These are phyloP conservation scores for Cephalotes varians DNA, from an alignment of 2,888 invertebrate genomes.

Conservation along the genomic window DNA sequence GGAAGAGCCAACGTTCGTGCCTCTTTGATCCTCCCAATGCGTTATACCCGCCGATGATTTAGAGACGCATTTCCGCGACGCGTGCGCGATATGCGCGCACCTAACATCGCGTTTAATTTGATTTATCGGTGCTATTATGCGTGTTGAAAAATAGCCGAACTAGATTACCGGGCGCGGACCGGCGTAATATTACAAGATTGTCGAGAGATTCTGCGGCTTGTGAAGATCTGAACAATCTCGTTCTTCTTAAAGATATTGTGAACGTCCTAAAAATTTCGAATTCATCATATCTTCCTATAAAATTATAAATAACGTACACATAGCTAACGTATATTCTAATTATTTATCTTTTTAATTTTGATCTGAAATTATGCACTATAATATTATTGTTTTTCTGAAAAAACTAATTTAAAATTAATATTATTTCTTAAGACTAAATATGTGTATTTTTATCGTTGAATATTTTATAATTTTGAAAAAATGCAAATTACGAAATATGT, in stretches of 20 bases:
- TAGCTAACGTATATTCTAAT: not conserved
- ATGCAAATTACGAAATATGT: not conserved
- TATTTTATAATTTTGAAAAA: not conserved
- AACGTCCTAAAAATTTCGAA: not conserved
- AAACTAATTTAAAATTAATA: not conserved
- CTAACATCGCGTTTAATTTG: slow-evolving; percentile 82
- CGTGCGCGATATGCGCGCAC: slow-evolving; percentile 65
- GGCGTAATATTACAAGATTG: slow-evolving; percentile 62
- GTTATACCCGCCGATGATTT: slow-evolving; percentile 82
- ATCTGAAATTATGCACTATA: not conserved
- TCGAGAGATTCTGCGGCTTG: slow-evolving; percentile 52
- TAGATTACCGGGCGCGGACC: slow-evolving; percentile 74
- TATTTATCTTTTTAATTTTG: not conserved
- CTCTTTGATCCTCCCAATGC: slow-evolving; percentile 84
- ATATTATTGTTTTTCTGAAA: not conserved
- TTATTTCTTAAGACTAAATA: not conserved
- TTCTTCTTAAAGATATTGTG: not conserved
- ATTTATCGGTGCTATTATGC: slow-evolving; percentile 82
- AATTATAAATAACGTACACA: not conserved
- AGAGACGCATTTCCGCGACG: slow-evolving; percentile 75
- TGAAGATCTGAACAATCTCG: slow-evolving; percentile 1
- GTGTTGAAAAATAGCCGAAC: slow-evolving; percentile 81
- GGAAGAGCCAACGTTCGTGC: slow-evolving; percentile 66
- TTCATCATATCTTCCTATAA: not conserved
- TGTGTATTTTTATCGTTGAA: not conserved